Percentiles rank a stretch among this genome's conserved stretches.
Evolutionary conservation across 2,888 invertebrate species (phyloP).

Genomic region (Zaprionus bogoriensis): DNA sequence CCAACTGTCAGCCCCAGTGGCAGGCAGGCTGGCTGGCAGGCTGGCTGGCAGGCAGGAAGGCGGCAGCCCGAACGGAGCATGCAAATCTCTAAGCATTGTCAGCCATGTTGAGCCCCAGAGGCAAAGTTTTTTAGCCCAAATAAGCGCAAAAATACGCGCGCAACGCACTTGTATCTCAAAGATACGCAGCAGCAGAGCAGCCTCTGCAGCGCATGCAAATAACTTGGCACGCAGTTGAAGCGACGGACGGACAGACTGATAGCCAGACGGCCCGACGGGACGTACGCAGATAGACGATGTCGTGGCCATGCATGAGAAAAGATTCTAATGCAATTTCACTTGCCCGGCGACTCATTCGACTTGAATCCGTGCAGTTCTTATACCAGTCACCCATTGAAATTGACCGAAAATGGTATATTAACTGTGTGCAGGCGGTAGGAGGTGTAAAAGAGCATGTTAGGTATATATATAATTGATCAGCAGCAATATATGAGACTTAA

Average conservation of each 20-base stretch:
- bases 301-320: constrained; percentile 68
- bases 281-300: constrained; percentile 9
- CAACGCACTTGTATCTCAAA: constrained; percentile 54
- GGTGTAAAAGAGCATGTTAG: too few species aligned
- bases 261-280: constrained; percentile 11
- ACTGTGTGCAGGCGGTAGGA: too few species aligned
- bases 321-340: constrained; percentile 72
- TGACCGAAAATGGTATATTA: too few species aligned
- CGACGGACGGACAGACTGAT: constrained; percentile 8
- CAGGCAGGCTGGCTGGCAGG: too few species aligned
- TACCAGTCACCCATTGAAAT: too few species aligned
- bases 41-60: too few species aligned
- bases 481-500: too few species aligned
- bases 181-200: constrained; percentile 32
- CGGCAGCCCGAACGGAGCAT: constrained; percentile 33
- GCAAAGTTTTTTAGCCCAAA: constrained; percentile 74
- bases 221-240: constrained; percentile 68
- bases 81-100: constrained; percentile 71
- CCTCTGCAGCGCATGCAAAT: constrained; percentile 64
- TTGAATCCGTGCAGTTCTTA: constrained; percentile 44
- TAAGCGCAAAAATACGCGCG: constrained; percentile 66
- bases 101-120: constrained; percentile 64
- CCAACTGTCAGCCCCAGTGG: constrained; percentile 69
- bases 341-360: constrained; percentile 19
- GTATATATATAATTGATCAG: too few species aligned